A percentile compares a stretch with the other conserved stretches of the same genome.
phyloP scores from a whole-genome alignment of 2,888 invertebrate species.

The Barypeithes pellucidus region DNA sequence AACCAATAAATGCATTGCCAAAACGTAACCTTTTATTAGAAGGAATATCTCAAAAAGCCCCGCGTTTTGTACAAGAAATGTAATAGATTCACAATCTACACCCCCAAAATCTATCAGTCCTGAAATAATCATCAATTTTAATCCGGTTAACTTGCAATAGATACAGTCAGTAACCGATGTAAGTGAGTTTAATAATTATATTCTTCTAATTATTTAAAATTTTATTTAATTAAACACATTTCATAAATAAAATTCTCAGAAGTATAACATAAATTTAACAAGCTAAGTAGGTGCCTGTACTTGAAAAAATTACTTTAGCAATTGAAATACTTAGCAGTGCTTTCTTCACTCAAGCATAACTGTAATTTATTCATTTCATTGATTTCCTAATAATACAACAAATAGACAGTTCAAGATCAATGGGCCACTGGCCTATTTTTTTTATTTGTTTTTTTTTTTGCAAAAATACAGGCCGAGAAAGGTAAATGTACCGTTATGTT shows the following conservation, averaged over 20 bases:
- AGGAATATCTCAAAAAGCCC: too few species aligned
- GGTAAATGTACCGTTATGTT: not conserved
- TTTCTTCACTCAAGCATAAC: conserved; percentile 43
- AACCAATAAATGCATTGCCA: too few species aligned
- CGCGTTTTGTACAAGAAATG: too few species aligned
- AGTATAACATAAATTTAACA: conserved; percentile 9
- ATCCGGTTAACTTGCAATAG: too few species aligned
- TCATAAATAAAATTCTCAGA: conserved; percentile 14
- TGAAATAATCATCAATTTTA: too few species aligned
- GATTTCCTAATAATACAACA: conserved; percentile 17
- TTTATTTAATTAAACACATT: conserved; percentile 12
- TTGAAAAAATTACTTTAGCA: conserved; percentile 21
- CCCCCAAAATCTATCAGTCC: too few species aligned
- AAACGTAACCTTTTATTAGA: too few species aligned
- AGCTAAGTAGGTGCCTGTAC: not conserved
- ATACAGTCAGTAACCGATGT: too few species aligned
- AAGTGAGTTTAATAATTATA: not conserved
- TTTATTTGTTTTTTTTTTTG: not conserved
- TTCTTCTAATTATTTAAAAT: not conserved
- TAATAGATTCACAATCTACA: too few species aligned
- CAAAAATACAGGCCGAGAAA: not conserved
- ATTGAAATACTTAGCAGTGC: conserved; percentile 24
- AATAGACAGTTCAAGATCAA: conserved; percentile 38
- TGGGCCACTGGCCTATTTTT: conserved; percentile 39
- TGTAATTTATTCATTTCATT: conserved; percentile 29